Base-by-base conservation (phyloP, 2,113 vertebrate genomes). In the Morone chrysops region DNA sequence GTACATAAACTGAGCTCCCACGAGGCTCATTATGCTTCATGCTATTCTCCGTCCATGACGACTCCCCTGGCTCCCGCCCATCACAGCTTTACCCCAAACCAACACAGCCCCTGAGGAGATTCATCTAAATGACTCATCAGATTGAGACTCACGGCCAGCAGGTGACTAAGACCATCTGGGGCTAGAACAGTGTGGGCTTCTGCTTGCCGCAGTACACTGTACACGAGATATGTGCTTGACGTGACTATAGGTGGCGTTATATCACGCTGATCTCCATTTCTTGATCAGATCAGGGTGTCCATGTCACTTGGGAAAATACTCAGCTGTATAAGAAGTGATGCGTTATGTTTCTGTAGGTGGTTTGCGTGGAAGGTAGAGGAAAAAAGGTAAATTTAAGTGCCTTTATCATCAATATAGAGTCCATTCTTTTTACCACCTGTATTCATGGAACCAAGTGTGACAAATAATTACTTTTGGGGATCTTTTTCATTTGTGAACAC, bases 1-100 rank as follows among this genome's bases (percentile, higher is more conserved):
- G 84, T 80, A 77, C 74, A 82, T 54, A 86, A 83, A 80, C 76
- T 14, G 36, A 61, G 53, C 63, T 86, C 93, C 85, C 81, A 45
- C 2, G 76, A 81, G 90, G 75, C 92, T 91, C 81, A 65, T 93
- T 92, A 91, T 51, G 67, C 59, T 73, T 81, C 74, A 36, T 8
- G 47, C 80, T 78, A 76, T 43, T 48, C 68, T 78, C 81, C 8
- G 38, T 75, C 72, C 85, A 9, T 68, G 76, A 85, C 53, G 5
- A 63, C 73, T 89, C 82, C 87, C 86, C 70, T 80, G 79, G 74
- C 77, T 62, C 41, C 80, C 63, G 12, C 71, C 43, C 70, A 74
- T 31, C n/a, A 67, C 57, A 20, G 66, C 68, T 75, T 77, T 57
- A 71, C 77, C 79, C 78, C 78, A 66, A 86, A 78, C 75, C 73